Conservation (phyloP, 1,140 invertebrate genomes). For the Wasmannia auropunctata region DNA sequence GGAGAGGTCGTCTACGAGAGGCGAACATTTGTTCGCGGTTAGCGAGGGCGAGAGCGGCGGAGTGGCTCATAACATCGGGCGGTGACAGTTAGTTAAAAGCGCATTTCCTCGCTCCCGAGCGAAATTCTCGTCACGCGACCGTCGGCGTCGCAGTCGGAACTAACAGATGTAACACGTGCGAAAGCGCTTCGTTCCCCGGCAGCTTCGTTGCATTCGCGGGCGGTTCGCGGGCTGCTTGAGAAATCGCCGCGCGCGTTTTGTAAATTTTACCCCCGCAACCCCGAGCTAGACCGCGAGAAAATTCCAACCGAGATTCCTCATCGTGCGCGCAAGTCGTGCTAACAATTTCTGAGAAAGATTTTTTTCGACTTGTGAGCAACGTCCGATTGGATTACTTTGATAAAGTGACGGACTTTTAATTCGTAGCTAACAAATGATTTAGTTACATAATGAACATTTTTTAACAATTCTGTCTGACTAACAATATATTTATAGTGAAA, state of each 20-base stretch:
- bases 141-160: slow-evolving; percentile 45
- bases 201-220: slow-evolving; percentile 6
- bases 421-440: background rate
- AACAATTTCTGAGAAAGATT: background rate
- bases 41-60: slow-evolving; percentile 4
- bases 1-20: slow-evolving; percentile 38
- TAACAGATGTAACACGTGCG: slow-evolving; percentile 50
- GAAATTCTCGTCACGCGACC: slow-evolving; percentile 58
- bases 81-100: slow-evolving; percentile 65
- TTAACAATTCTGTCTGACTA: background rate
- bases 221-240: slow-evolving; percentile 12
- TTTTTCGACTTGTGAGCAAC: background rate
- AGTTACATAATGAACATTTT: background rate
- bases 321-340: background rate
- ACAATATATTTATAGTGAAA: background rate
- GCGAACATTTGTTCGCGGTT: slow-evolving; percentile 53
- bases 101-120: slow-evolving; percentile 39
- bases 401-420: background rate
- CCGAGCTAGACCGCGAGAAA: background rate
- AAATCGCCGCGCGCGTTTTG: slow-evolving; percentile 40
- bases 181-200: slow-evolving; percentile 40
- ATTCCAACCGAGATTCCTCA: background rate
- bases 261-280: slow-evolving; percentile 35
- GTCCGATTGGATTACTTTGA: background rate
- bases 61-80: slow-evolving; percentile 53